phyloP scores from a whole-genome alignment of 2,888 invertebrate genomes.

The Caenorhabditis afra region DNA sequence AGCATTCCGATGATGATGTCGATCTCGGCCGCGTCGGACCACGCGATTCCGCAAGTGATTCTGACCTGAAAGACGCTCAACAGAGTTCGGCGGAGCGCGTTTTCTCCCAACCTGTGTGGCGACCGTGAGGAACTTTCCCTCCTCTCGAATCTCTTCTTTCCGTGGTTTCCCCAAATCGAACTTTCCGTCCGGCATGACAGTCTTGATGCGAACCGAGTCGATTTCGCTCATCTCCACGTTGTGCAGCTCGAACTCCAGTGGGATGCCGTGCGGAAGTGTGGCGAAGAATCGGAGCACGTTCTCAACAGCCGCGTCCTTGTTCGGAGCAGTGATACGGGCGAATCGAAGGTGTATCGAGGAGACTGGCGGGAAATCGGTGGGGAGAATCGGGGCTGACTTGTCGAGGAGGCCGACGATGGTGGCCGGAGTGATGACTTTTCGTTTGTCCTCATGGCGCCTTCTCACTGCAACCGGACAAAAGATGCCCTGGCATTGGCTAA shows the following conservation, averaged over 20 bases:
- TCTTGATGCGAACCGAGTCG: constrained; percentile 65
- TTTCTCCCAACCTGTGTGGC: constrained; percentile 48
- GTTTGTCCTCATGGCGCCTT: constrained; percentile 14
- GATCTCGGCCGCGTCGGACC: constrained; percentile 57
- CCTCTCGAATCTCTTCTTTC: constrained; percentile 18
- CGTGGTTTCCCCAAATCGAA: constrained; percentile 40
- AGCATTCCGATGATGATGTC: constrained; percentile 41
- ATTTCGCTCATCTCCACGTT: constrained; percentile 68
- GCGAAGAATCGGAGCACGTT: constrained; percentile 69
- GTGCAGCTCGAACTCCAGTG: constrained; percentile 65
- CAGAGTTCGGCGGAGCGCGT: not conserved
- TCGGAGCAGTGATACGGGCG: constrained; percentile 68
- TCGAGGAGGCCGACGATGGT: constrained; percentile 28
- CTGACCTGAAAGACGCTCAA: constrained; percentile 28
- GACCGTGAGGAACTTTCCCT: constrained; percentile 4
- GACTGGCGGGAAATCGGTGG: constrained; percentile 53
- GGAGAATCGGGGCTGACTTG: constrained; percentile 40
- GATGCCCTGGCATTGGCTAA: not conserved
- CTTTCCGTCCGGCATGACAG: constrained; percentile 41
- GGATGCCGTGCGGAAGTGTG: constrained; percentile 73
- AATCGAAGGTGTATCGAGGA: constrained; percentile 61
- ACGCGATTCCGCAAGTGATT: constrained; percentile 31
- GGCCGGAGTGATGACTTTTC: constrained; percentile 50
- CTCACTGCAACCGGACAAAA: not conserved
- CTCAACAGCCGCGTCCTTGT: constrained; percentile 68